Evolutionary conservation across 2,888 invertebrate genomes (phyloP), one percentile per base, ranked within the genome.

Genomic region (Tetragnatha montana): DNA sequence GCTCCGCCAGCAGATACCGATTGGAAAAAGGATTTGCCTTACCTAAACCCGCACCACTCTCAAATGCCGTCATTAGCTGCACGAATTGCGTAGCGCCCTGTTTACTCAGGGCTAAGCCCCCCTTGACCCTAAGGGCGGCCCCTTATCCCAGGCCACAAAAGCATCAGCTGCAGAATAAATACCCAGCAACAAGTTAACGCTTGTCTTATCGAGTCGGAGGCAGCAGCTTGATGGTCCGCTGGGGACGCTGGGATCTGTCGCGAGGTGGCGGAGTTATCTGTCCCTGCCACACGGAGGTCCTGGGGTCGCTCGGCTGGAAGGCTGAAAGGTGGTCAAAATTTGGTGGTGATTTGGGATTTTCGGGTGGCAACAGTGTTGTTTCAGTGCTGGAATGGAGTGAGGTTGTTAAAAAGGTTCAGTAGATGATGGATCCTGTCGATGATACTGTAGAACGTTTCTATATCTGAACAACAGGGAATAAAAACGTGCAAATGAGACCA

Each of bases 181-280:
- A 86, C 22, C 47, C 86, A 80, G 86, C 86, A 86, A 86, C 86
- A 86, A 86, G 86, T 86, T 71, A 86, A 86, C 73, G 78, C 22
- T 85, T 78, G 85, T 85, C 86, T 86, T 86, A 86, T 86, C 86
- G 79, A 12, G 68, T 68, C 51, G 14, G 73, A 60, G 86, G 80
- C 86, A 80, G 14, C 80, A 60, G 73, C 35, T 35, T 80, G 86
- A 86, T 83, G 60, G 74, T 12, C 19, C 51, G 68, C 74, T 50
- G 12, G 83, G 86, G 86, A 86, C 79, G 22, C 47, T 51, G 21
- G 35, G 73, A 81, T 81, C 35, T 35, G 35, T 35, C 35, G 60
- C 60, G 10, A 3, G 17, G 17, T 60, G 12, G 60, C 60, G 8
- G 60, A 17, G 60, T 35, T 35, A 35, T 35, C 35, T 35, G 35